phyloP scores from a whole-genome alignment of 2,888 invertebrate species.

The Esperia sulphurella region DNA sequence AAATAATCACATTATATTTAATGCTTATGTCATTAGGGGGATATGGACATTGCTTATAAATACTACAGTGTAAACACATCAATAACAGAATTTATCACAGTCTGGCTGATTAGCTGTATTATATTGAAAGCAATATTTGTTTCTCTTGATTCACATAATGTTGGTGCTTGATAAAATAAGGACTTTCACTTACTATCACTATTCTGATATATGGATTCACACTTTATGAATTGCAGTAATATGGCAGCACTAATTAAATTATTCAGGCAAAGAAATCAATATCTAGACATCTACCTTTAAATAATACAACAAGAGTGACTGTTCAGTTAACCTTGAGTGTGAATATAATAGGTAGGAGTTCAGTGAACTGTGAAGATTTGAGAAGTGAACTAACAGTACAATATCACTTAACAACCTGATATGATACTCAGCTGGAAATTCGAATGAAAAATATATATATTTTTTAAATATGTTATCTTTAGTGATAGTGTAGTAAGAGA shows the following conservation, averaged over 20 bases:
- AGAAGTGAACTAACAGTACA: neutral
- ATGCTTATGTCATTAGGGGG: neutral
- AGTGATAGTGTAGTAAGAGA: too few species aligned
- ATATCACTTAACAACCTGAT: too few species aligned
- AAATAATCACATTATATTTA: neutral
- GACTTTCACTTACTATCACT: neutral
- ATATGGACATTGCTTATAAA: constrained; percentile 1
- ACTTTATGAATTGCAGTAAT: neutral
- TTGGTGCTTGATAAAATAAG: neutral
- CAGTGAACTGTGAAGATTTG: constrained; percentile 26
- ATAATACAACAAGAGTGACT: constrained; percentile 12
- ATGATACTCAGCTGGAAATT: too few species aligned
- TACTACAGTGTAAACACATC: constrained; percentile 29
- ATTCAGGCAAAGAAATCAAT: constrained; percentile 28
- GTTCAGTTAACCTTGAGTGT: constrained; percentile 24
- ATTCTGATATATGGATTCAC: neutral
- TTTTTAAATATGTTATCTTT: too few species aligned
- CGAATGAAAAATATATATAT: too few species aligned
- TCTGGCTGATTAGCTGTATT: constrained; percentile 18
- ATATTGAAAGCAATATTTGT: constrained; percentile 19
- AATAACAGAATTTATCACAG: constrained; percentile 22
- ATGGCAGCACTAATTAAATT: constrained; percentile 29
- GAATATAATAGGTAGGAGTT: constrained; percentile 14
- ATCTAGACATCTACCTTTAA: constrained; percentile 5
- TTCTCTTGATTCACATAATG: constrained; percentile 7